phyloP scores from a whole-genome alignment of 2,888 invertebrate genomes.

The Eretmocerus hayati region DNA sequence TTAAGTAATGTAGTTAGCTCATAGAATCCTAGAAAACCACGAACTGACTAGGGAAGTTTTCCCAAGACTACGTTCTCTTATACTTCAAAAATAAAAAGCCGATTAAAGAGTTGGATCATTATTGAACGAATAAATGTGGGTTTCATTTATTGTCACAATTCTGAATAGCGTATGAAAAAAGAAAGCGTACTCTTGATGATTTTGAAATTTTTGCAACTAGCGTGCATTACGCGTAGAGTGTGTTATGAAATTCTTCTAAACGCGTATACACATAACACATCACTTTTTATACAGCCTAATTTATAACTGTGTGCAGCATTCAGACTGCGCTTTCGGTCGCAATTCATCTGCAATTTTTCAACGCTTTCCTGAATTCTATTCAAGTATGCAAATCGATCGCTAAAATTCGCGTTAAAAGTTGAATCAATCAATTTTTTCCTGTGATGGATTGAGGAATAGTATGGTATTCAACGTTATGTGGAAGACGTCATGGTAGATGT shows the following conservation, averaged over 20 bases:
- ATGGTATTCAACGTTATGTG: slow-evolving; percentile 20
- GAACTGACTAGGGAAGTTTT: slow-evolving; percentile 40
- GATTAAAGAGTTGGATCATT: slow-evolving; percentile 37
- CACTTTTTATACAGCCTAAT: slow-evolving; percentile 44
- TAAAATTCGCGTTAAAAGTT: slow-evolving; percentile 20
- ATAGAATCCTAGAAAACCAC: slow-evolving; percentile 41
- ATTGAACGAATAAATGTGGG: slow-evolving; percentile 34
- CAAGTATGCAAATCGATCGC: slow-evolving; percentile 18
- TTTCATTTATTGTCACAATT: slow-evolving; percentile 40
- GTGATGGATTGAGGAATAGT: slow-evolving; percentile 22
- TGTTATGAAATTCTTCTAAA: slow-evolving; percentile 13
- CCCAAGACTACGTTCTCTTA: slow-evolving; percentile 44
- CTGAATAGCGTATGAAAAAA: slow-evolving; percentile 24
- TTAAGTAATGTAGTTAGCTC: slow-evolving; percentile 42
- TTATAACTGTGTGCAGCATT: slow-evolving; percentile 40
- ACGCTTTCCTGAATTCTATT: slow-evolving; percentile 23
- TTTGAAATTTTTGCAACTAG: slow-evolving; percentile 16
- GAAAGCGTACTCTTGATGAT: slow-evolving; percentile 12
- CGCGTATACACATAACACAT: slow-evolving; percentile 20
- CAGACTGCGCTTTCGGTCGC: slow-evolving; percentile 31
- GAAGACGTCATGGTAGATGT: slow-evolving; percentile 21
- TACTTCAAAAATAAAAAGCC: slow-evolving; percentile 37
- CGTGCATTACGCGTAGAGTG: slow-evolving; percentile 16
- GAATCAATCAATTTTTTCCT: slow-evolving; percentile 18
- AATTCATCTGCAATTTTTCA: slow-evolving; percentile 21